Percentiles rank a stretch among this genome's conserved stretches.
Evolutionary conservation across 2,888 invertebrate genomes (phyloP).

Genomic region (Cerastis leucographa): DNA sequence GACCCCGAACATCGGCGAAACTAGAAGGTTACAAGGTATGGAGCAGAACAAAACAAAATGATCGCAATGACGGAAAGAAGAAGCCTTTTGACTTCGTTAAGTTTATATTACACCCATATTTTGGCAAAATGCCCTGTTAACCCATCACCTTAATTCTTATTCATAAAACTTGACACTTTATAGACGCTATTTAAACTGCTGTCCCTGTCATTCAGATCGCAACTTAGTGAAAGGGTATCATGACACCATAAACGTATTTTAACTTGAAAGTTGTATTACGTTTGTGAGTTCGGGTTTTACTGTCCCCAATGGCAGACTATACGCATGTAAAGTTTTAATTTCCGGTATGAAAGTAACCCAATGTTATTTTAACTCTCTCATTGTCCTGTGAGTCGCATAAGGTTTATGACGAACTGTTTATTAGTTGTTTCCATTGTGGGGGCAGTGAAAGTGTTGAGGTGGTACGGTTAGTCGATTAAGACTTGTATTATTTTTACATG

Average conservation of each 20-base stretch:
- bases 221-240: neutral
- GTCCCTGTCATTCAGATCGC: neutral
- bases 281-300: slow-evolving; percentile 11
- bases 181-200: neutral
- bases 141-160: neutral
- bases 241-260: neutral
- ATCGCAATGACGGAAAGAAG: too few relatives aligned
- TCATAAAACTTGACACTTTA: neutral
- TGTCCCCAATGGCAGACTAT: neutral
- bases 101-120: too few relatives aligned
- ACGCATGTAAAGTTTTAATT: slow-evolving; percentile 21
- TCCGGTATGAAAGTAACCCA: slow-evolving; percentile 2
- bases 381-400: neutral
- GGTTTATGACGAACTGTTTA: neutral
- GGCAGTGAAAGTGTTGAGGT: neutral
- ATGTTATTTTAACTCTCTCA: neutral
- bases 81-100: too few relatives aligned
- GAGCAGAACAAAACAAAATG: too few relatives aligned
- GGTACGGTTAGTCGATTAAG: neutral
- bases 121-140: neutral
- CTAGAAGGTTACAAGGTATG: too few relatives aligned
- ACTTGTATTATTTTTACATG: too few relatives aligned
- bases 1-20: too few relatives aligned
- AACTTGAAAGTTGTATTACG: neutral
- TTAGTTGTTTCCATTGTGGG: neutral